These are phyloP conservation scores for Nomada ruficornis DNA, from an alignment of 2,888 invertebrate species.

Conservation along the genomic window DNA sequence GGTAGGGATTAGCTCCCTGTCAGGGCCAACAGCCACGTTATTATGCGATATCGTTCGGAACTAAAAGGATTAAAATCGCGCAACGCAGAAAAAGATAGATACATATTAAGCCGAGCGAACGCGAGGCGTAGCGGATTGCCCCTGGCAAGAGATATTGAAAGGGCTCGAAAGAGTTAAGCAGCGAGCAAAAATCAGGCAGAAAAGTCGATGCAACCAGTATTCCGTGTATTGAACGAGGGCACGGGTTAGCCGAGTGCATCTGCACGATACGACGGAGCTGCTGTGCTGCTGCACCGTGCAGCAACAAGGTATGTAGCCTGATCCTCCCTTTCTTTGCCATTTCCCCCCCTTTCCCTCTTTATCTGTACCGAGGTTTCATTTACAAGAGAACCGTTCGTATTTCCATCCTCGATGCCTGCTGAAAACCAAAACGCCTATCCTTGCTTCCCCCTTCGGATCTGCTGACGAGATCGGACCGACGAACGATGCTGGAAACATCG, in stretches of 20 bases:
- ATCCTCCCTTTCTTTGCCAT: neutral
- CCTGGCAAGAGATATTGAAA: constrained; percentile 54
- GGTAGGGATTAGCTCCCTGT: constrained; percentile 59
- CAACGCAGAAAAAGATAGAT: constrained; percentile 19
- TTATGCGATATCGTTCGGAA: constrained; percentile 61
- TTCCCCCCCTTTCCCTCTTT: neutral
- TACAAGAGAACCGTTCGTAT: constrained; percentile 55
- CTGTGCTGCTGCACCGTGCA: constrained; percentile 40
- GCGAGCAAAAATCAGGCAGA: constrained; percentile 50
- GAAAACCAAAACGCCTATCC: constrained; percentile 65
- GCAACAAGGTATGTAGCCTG: constrained; percentile 42
- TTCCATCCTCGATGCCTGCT: constrained; percentile 60
- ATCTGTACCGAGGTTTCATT: constrained; percentile 31
- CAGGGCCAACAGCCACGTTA: constrained; percentile 57
- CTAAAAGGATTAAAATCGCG: constrained; percentile 62
- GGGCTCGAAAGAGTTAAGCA: constrained; percentile 57
- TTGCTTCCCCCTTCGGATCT: constrained; percentile 6
- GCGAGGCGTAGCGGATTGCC: constrained; percentile 5
- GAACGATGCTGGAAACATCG: constrained; percentile 60
- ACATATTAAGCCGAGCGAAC: constrained; percentile 27
- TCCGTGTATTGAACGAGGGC: constrained; percentile 52
- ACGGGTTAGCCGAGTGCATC: constrained; percentile 59
- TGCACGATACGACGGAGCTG: constrained; percentile 20
- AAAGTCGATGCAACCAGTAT: constrained; percentile 45
- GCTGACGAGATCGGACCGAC: constrained; percentile 26